A percentile compares a stretch with the other conserved stretches of the same genome.
These are phyloP conservation scores for Cynaeus angustus DNA, from an alignment of 2,888 invertebrate species.

Conservation along the genomic window DNA sequence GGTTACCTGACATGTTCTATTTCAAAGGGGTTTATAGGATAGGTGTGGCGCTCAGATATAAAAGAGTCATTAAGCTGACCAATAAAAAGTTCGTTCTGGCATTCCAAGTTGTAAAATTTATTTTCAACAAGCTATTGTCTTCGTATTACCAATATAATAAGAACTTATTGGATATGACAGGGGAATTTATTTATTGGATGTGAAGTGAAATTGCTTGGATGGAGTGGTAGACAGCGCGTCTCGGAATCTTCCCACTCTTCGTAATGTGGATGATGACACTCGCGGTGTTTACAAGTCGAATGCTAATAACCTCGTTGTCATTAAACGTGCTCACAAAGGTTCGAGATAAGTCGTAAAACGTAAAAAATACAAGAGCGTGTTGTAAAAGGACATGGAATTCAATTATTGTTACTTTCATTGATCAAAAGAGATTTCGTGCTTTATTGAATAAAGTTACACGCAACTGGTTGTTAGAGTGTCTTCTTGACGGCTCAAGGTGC, in stretches of 20 bases:
- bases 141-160: constrained; percentile 9
- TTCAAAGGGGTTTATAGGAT: constrained; percentile 1
- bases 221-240: constrained; percentile 36
- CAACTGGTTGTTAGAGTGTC: neutral
- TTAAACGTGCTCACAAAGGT: constrained; percentile 14
- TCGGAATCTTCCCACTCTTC: constrained; percentile 20
- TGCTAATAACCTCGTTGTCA: constrained; percentile 38
- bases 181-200: constrained; percentile 27
- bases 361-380: neutral
- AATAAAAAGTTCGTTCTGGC: constrained; percentile 1
- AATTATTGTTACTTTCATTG: neutral
- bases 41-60: constrained; percentile 20
- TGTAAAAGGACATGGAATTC: neutral
- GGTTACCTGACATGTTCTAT: neutral
- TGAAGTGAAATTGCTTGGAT: constrained; percentile 29
- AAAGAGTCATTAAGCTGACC: constrained; percentile 15
- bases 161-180: constrained; percentile 27
- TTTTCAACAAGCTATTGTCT: constrained; percentile 28
- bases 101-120: constrained; percentile 19
- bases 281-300: constrained; percentile 27
- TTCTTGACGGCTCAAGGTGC: neutral
- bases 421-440: constrained; percentile 2
- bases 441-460: neutral
- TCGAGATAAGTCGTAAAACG: neutral
- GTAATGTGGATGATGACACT: constrained; percentile 24